Percentiles rank a stretch among this genome's conserved stretches.
Evolutionary conservation across 2,888 invertebrate genomes (phyloP).

Genomic region (Neuroscelio doddi): DNA sequence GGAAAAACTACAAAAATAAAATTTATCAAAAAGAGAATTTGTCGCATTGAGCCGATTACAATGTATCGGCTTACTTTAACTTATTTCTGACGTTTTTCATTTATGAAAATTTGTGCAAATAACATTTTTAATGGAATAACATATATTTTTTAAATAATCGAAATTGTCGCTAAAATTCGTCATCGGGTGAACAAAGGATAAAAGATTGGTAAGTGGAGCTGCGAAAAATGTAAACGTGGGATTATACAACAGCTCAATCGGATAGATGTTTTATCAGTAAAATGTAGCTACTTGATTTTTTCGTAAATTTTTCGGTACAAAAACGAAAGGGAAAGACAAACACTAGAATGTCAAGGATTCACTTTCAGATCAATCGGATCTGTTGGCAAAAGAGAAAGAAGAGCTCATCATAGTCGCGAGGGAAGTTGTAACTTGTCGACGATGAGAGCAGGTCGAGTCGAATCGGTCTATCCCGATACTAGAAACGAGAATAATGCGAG

Average conservation of each 20-base stretch:
- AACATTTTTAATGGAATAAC: too few species aligned
- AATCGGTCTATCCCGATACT: conserved; percentile 61
- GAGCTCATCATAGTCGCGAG: conserved; percentile 64
- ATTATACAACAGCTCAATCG: too few species aligned
- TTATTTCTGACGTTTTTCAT: background rate
- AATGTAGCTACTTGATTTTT: too few species aligned
- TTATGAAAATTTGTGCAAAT: too few species aligned
- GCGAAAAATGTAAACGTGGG: too few species aligned
- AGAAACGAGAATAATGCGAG: conserved; percentile 63
- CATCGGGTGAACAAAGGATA: too few species aligned
- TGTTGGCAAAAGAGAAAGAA: conserved; percentile 68
- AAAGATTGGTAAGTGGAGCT: background rate
- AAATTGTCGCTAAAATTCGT: too few species aligned
- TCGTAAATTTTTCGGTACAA: background rate
- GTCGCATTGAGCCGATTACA: background rate
- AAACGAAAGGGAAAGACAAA: conserved; percentile 20
- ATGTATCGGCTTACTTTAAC: background rate
- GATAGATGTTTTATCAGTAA: too few species aligned
- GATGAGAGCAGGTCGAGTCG: conserved; percentile 58
- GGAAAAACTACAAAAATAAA: background rate
- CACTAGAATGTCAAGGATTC: conserved; percentile 57
- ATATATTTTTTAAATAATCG: too few species aligned
- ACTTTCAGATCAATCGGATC: conserved; percentile 70
- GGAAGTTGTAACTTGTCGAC: conserved; percentile 65
- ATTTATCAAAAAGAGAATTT: background rate